Evolutionary conservation across 1,140 invertebrate genomes (phyloP), one percentile per base, ranked within the genome.

Genomic region (Pentalonia nigronervosa): DNA sequence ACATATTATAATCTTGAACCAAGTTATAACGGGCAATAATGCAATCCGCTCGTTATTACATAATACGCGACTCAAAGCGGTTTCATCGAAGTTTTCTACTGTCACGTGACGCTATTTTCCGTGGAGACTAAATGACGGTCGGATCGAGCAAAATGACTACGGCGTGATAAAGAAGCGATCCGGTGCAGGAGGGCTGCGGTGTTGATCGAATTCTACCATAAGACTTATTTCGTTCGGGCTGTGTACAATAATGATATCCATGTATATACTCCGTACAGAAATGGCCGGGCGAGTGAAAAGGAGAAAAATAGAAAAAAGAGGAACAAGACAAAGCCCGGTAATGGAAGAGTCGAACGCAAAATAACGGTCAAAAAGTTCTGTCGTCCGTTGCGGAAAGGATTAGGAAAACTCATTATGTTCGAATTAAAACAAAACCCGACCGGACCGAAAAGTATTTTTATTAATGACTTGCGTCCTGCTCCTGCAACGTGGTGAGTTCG

Each of bases 361-460:
- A 81, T 83, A 23, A 92, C 67, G 76, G 67, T 76, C 67, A 81
- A 91, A 92, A 83, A 50, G 41, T 92, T 91, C 47, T 36, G 88
- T 89, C 41, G 47, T 92, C 91, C 36, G 91, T 53, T 47, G 25
- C 30, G 30, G 45, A 92, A 50, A 92, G 47, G 91, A 92, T 92
- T 48, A 83, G 76, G 17, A 48, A 92, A 83, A 92, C 47, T 92
- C 67, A 81, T 92, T 92, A 92, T 83, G 67, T 92, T 83, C 47
- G 47, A 92, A 92, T 83, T 92, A 83, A 92, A 89, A 92, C 67
- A 50, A 92, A 92, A 83, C 47, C 60, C 47, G 11, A 25, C n/a
- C 50, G 50, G 50, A 56, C 50, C 34, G 30, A 48, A 76, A 92
- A 92, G 60, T 81, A 92, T 92, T 92, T 92, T 92, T 92, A 81